Conservation (phyloP, 2,797 vertebrate genomes). For the Mormyrops attenuatus region DNA sequence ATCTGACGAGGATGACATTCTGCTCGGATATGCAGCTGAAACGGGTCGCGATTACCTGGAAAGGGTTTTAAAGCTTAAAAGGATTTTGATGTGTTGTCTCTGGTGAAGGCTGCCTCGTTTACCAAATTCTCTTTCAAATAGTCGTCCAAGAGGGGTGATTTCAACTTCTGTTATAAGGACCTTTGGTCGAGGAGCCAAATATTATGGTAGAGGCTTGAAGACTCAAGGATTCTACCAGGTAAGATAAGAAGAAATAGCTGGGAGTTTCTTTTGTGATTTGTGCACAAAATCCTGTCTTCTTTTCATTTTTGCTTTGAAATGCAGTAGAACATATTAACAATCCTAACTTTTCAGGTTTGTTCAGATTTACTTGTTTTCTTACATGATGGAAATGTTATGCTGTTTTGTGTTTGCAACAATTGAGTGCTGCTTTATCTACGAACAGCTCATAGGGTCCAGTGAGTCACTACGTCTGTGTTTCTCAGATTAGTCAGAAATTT, state of each 20-base stretch:
- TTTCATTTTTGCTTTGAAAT: slow-evolving; percentile 11
- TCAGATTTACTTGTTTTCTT: not conserved
- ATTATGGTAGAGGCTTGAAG: slow-evolving; percentile 76
- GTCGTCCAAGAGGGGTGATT: slow-evolving; percentile 83
- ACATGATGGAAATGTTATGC: not conserved
- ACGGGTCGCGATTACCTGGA: not conserved
- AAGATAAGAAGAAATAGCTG: slow-evolving; percentile 33
- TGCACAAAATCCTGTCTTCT: not conserved
- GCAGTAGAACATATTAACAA: not conserved
- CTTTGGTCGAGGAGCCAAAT: slow-evolving; percentile 82
- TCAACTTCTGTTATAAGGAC: slow-evolving; percentile 88
- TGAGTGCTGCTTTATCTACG: not conserved
- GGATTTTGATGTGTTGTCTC: not conserved
- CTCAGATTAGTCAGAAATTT: not conserved
- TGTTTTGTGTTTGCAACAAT: not conserved
- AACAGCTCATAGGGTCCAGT: not conserved
- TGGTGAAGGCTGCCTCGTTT: not conserved
- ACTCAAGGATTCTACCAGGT: slow-evolving; percentile 78
- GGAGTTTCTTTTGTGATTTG: not conserved
- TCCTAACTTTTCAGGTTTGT: not conserved
- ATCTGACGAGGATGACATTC: not conserved
- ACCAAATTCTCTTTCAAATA: slow-evolving; percentile 37
- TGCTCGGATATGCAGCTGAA: not conserved
- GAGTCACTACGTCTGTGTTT: not conserved
- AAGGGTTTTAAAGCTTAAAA: not conserved